Evolutionary conservation across 2,797 vertebrate species (phyloP), one percentile per base, ranked within the genome.

Genomic region (Paguma larvata): DNA sequence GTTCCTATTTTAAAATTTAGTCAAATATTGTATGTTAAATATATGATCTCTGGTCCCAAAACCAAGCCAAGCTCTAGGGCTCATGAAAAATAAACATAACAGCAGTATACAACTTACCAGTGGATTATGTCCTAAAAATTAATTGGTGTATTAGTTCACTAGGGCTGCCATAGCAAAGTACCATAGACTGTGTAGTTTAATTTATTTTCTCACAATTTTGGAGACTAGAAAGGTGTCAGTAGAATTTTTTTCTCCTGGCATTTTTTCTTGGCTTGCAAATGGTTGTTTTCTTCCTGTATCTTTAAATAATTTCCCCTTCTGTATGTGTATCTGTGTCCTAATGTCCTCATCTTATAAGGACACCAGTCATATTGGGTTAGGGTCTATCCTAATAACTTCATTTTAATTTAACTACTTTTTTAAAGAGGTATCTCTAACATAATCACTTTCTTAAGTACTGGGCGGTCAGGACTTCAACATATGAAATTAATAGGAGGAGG

Each of bases 61-160:
- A 95, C 18, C 79, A 25, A 27, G 68, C 27, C 34, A 82, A 67
- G 21, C 30, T 51, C 53, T 65, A 79, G 53, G 44, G 46, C 6
- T 95, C 41, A 72, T 77, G 16, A 90, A 90, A 96, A 93, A 65
- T 51, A 90, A 85, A 25, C 38, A 12, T 62, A 78, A 86, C n/a
- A 62, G 34, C n/a, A 91, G 38, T n/a, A 56, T 70, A 23, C n/a
- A 88, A 87, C 12, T 92, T 70, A 48, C 7, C 32, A 62, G 48
- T 44, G 4, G 8, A 78, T 75, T 23, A 2, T 85, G 4, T n/a
- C 44, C 48, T 79, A 18, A 83, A 44, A 77, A 32, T 75, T 92
- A 73, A 46, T 4, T 62, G 46, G 21, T 67, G 3, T 67, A 56
- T 68, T 63, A 48, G 34, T 80, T 63, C n/a, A 16, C 46, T 83